Base-by-base conservation (phyloP, 2,888 invertebrate species). In the Hypolimnas misippus region DNA sequence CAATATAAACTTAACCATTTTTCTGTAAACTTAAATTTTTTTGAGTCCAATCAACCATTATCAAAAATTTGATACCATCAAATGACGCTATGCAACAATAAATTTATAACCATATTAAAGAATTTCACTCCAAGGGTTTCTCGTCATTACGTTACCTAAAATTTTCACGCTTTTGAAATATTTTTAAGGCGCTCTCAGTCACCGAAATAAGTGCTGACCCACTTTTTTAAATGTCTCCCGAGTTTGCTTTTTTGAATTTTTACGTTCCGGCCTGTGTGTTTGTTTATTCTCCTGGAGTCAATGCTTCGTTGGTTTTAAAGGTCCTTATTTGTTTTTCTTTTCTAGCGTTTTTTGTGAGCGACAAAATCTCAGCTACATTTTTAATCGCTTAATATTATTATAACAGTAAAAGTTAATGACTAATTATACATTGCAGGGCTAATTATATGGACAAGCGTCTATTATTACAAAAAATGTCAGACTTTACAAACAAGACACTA, bases 191-290 rank as follows among this genome's bases (percentile, higher is more conserved):
- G 21, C 42, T 62, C 51, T 44, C 29, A 31, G 44, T 44, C 12
- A 31, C 50, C 40, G 44, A 49, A 51, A 54, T 50, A 58, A 61
- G 35, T 40, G 57, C 17, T 61, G 60, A 64, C 64, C 60, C 33
- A 57, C 38, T 38, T 53, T 35, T 57, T 49, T 21, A 38, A 38
- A 35, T 31, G 12, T 35, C 53, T 52, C 25, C 59, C 6, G 44
- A 2, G 53, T 50, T 50, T 50, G 14, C 29, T 50, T 50, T 50
- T 29, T 50, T 50, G 35, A 17, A 17, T 33, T 33, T 33, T 52
- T 10, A 33, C 16, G 51, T 35, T 35, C 10, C 51, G 51, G 14
- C 8, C 31, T 12, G 12, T 33, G 51, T 52, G 25, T n/a, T 50
- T 33, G 17, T 52, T 52, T 52, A 33, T 52, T 52, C 17, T 52